These are phyloP conservation scores for Thaleichthys pacificus DNA, from an alignment of 2,797 vertebrate species.

Conservation along the genomic window DNA sequence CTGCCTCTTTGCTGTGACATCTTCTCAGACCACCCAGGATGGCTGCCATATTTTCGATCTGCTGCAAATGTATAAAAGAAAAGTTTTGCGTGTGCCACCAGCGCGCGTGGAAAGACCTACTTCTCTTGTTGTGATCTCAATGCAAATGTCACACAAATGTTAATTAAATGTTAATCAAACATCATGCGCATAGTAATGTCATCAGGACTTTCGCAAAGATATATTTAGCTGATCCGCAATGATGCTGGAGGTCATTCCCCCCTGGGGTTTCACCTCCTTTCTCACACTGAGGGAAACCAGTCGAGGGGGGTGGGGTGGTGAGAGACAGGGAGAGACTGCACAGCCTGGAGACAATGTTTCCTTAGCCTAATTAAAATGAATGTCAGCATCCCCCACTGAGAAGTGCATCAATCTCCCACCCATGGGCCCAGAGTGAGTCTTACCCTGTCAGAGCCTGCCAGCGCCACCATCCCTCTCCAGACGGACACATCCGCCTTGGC, in stretches of 20 bases:
- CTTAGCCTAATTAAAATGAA: constrained; percentile 79
- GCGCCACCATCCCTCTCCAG: constrained; percentile 63
- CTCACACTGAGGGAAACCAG: constrained; percentile 35
- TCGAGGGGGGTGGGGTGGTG: constrained; percentile 49
- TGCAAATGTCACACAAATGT: constrained; percentile 77
- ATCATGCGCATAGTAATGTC: constrained; percentile 63
- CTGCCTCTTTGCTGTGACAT: constrained; percentile 30
- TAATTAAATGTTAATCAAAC: constrained; percentile 80
- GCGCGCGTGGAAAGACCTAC: neutral
- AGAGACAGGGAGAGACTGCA: constrained; percentile 44
- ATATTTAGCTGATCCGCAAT: constrained; percentile 56
- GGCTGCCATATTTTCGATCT: neutral
- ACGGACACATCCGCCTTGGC: constrained; percentile 48
- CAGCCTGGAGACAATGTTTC: constrained; percentile 58
- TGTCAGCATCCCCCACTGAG: constrained; percentile 74
- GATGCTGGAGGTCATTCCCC: constrained; percentile 57
- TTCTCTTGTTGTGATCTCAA: constrained; percentile 51
- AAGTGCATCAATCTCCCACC: constrained; percentile 74
- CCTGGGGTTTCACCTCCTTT: constrained; percentile 43
- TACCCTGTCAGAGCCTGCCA: constrained; percentile 65
- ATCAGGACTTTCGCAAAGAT: constrained; percentile 50
- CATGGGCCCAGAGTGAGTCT: constrained; percentile 68
- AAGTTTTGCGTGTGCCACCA: neutral
- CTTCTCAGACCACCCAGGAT: neutral
- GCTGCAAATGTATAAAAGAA: neutral